phyloP scores from a whole-genome alignment of 2,113 vertebrate species.

The Triplophysa rosa region DNA sequence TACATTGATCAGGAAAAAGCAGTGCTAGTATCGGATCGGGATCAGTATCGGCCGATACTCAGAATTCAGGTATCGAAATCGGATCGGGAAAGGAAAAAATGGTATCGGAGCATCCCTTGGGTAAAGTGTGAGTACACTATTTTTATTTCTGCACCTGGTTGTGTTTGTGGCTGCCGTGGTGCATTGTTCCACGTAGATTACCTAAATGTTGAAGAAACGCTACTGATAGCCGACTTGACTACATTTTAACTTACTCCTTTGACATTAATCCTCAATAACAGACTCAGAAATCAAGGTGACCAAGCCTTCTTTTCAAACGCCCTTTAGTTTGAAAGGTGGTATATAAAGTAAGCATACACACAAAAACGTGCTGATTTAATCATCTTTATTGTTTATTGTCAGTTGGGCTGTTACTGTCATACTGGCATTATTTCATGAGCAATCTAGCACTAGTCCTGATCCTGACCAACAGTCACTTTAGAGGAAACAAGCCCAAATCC shows the following conservation, averaged over 20 bases:
- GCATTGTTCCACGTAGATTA: not conserved
- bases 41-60: no score
- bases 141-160: not conserved
- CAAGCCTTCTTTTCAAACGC: not conserved
- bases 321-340: not conserved
- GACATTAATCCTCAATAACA: not conserved
- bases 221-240: not conserved
- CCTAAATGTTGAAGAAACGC: not conserved
- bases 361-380: not conserved
- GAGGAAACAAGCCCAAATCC: not conserved
- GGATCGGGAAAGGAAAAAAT: no score
- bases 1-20: no score
- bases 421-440: not conserved
- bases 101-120: no score
- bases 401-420: not conserved
- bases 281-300: not conserved
- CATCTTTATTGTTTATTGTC: conserved; percentile 10
- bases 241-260: not conserved
- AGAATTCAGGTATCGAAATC: no score
- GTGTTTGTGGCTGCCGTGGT: no score
- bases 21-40: no score
- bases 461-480: not conserved
- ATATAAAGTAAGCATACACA: not conserved
- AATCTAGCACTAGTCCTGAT: not conserved
- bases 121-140: not conserved